phyloP scores from a whole-genome alignment of 1,140 invertebrate genomes.

The Megalopta genalis region DNA sequence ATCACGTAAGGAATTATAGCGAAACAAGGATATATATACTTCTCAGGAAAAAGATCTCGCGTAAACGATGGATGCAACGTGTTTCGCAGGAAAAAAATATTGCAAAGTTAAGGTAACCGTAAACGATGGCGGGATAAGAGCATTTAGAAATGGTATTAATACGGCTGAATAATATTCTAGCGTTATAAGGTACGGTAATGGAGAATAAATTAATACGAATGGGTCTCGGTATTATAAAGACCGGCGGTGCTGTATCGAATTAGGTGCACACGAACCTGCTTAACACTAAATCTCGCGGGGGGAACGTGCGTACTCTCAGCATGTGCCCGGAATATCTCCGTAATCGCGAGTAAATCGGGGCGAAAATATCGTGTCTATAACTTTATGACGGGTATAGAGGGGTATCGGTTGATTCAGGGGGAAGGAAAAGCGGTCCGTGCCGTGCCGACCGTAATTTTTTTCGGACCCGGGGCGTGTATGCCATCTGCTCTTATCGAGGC shows the following conservation, averaged over 20 bases:
- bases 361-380: constrained; percentile 9
- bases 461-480: neutral
- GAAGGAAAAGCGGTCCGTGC: neutral
- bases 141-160: neutral
- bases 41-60: neutral
- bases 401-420: neutral
- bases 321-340: neutral
- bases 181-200: neutral
- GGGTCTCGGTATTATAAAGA: neutral
- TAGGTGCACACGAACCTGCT: neutral
- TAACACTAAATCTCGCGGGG: neutral
- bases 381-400: constrained; percentile 2
- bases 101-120: neutral
- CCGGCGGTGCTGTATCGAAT: neutral
- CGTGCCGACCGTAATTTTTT: neutral
- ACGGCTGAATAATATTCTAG: too few relatives aligned
- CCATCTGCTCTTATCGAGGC: neutral
- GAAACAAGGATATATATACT: neutral
- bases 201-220: neutral
- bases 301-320: neutral
- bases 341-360: neutral
- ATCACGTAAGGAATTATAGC: neutral
- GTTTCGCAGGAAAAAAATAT: too few relatives aligned
- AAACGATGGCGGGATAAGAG: neutral
- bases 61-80: too few relatives aligned